Base-by-base conservation (phyloP, 1,140 invertebrate genomes). In the Tetramorium alpestre region DNA sequence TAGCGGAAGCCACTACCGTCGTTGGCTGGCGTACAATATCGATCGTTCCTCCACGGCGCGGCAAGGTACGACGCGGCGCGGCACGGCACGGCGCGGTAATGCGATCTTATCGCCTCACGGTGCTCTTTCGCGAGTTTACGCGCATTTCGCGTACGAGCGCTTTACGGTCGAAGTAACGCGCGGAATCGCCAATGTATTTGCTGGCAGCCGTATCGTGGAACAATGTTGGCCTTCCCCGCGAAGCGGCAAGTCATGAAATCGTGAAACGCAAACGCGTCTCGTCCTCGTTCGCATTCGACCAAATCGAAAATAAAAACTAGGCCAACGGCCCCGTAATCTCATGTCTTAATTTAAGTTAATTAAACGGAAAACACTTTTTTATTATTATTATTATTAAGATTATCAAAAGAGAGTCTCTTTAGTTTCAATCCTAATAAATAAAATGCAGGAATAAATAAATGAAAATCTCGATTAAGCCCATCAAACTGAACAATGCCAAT, bases 21-120 rank as follows among this genome's bases (percentile, higher is more conserved):
- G 41, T 33, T 18, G 28, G 38, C 28, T 18, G 56, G 67, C 56
- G 78, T 70, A 75, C 49, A 90, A 90, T 90, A 90, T 90, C 89
- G 89, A 90, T 88, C 89, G 86, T 54, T 28, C 10, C 22, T 56
- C 33, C 33, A 38, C 51, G 33, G 33, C 47, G 16, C 6, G 51
- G 60, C 85, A 33, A 33, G 33, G 33, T 33, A 33, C 33, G 33
- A 33, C 33, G 33, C 33, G 33, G 33, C 33, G 33, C 33, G 3
- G 33, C 33, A 4, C 33, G 33, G 33, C 33, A 38, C 51, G 33
- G 33, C 47, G 16, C 6, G 51, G 47, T 72, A 44, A 56, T 62
- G 70, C 62, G 67, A 84, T 85, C 25, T 78, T 85, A 78, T 85
- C 82, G 44, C 58, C 7, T 11, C 10, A 60, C 5, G 1, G 41